Evolutionary conservation across 2,113 vertebrate species (phyloP).

Genomic region (Channa argus): DNA sequence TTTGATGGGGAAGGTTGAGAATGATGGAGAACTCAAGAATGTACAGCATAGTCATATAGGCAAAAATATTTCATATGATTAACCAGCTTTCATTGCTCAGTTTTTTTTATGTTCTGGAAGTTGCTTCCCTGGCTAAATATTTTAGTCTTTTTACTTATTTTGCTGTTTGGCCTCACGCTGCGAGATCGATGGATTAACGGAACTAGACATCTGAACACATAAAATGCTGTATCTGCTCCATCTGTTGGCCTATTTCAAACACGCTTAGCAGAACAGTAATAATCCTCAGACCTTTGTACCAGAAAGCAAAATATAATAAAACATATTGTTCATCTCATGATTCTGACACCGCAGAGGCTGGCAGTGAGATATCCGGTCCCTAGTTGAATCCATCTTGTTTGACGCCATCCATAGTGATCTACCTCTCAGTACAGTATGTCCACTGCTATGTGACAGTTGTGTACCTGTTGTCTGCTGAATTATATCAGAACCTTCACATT

Average conservation of each 20-base stretch:
- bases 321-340: conserved; percentile 36
- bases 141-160: conserved; percentile 28
- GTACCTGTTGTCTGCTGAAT: not conserved
- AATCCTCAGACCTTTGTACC: conserved; percentile 25
- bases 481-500: conserved; percentile 15
- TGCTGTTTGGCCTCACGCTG: conserved; percentile 13
- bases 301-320: conserved; percentile 39
- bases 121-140: conserved; percentile 7
- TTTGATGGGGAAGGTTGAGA: conserved; percentile 10
- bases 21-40: conserved; percentile 25
- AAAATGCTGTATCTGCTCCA: conserved; percentile 28
- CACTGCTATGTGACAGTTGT: conserved; percentile 19
- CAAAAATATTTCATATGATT: conserved; percentile 52
- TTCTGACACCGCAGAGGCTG: conserved; percentile 62
- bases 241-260: conserved; percentile 46
- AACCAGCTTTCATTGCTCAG: conserved; percentile 41
- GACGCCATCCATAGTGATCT: not conserved
- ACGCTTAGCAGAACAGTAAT: conserved; percentile 28
- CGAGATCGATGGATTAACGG: conserved; percentile 23
- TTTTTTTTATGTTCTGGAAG: conserved; percentile 7
- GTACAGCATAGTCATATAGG: conserved; percentile 34
- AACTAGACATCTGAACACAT: conserved; percentile 40
- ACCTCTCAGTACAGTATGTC: not conserved
- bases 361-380: conserved; percentile 71
- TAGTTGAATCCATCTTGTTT: conserved; percentile 13